Evolutionary conservation across 2,888 invertebrate species (phyloP).

Genomic region (Teleogryllus oceanicus): DNA sequence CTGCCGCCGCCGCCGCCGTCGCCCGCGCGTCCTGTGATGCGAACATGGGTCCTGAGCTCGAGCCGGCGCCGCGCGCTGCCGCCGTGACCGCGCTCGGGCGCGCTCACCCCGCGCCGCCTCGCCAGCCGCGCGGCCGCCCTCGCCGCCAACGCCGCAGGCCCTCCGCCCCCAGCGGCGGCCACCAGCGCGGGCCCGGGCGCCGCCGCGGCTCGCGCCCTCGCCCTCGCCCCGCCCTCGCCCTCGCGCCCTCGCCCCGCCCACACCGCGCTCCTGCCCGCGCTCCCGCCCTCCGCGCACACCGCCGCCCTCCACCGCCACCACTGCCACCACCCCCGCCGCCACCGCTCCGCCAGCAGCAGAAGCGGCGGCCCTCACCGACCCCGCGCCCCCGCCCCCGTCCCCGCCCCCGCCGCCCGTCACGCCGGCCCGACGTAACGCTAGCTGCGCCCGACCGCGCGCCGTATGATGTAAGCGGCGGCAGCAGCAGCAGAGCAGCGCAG

Average conservation of each 20-base stretch:
- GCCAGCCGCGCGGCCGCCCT: background rate
- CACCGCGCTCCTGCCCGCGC: no score
- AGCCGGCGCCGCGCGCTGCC: constrained; percentile 10
- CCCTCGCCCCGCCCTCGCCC: background rate
- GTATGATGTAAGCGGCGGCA: constrained; percentile 18
- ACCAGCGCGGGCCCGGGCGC: background rate
- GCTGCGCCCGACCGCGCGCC: constrained; percentile 3
- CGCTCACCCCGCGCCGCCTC: background rate
- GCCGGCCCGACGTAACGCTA: constrained; percentile 10
- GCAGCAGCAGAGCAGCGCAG: background rate
- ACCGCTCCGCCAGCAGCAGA: background rate
- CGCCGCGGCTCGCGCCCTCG: no score
- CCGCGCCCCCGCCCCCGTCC: background rate
- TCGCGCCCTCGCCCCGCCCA: no score
- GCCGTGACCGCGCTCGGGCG: background rate
- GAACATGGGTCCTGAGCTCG: constrained; percentile 7
- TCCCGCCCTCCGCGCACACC: no score
- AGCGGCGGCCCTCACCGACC: background rate
- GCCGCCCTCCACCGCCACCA: no score
- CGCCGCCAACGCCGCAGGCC: background rate
- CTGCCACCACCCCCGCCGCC: background rate
- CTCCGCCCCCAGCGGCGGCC: background rate
- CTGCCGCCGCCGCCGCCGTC: background rate
- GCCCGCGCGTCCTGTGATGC: background rate
- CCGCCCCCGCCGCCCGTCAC: background rate